Conservation (phyloP, 2,888 invertebrate genomes). For the Julus scanicus region DNA sequence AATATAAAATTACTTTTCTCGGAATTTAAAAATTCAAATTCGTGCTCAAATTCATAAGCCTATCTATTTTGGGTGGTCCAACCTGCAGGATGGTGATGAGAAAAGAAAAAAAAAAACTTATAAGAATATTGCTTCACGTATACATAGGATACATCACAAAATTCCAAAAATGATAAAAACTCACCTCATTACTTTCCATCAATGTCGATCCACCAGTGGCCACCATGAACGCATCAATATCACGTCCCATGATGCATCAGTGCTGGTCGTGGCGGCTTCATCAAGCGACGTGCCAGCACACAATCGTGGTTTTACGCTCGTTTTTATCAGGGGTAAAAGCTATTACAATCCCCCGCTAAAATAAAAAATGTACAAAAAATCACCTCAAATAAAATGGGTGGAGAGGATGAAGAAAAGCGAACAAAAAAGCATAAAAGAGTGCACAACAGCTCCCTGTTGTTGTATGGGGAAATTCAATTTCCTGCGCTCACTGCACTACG, state of each 20-base stretch:
- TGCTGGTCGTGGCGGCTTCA: background rate
- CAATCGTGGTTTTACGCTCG: constrained; percentile 42
- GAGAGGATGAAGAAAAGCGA: constrained; percentile 28
- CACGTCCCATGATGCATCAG: constrained; percentile 21
- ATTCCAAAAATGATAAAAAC: constrained; percentile 20
- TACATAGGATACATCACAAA: background rate
- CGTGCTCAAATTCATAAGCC: background rate
- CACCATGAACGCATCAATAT: constrained; percentile 38
- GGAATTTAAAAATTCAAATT: background rate
- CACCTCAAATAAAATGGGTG: constrained; percentile 5
- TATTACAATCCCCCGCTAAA: constrained; percentile 1
- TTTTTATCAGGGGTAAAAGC: constrained; percentile 12
- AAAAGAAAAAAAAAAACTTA: background rate
- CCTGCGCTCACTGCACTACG: background rate
- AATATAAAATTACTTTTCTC: background rate
- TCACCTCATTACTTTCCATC: constrained; percentile 42
- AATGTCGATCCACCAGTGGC: constrained; percentile 1
- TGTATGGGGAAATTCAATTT: constrained; percentile 38
- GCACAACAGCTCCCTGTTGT: constrained; percentile 14
- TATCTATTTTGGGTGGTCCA: constrained; percentile 5
- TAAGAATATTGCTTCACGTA: background rate
- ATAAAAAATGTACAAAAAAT: background rate
- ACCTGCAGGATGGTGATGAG: background rate
- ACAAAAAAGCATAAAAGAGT: background rate
- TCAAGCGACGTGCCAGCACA: background rate